phyloP scores from a whole-genome alignment of 2,888 invertebrate species.

The Microplitis manilae region DNA sequence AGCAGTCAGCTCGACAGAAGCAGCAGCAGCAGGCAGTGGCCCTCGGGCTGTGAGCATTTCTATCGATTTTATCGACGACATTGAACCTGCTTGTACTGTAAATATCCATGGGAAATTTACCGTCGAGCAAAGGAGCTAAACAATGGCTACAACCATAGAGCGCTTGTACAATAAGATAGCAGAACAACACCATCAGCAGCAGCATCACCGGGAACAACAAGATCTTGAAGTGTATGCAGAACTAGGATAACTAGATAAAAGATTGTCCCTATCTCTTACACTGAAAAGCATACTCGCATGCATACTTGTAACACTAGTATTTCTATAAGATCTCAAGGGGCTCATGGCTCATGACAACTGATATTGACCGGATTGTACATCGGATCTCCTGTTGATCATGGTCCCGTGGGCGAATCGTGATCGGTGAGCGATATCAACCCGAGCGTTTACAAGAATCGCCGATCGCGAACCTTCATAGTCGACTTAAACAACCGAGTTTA shows the following conservation, averaged over 20 bases:
- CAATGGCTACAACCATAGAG: conserved; percentile 25
- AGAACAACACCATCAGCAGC: not conserved
- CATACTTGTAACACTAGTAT: not conserved
- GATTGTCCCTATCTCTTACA: not conserved
- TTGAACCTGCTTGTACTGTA: conserved; percentile 31
- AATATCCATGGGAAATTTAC: conserved; percentile 30
- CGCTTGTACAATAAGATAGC: not conserved
- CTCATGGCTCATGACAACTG: conserved; percentile 41
- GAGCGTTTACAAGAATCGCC: conserved; percentile 53
- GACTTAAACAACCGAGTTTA: not conserved
- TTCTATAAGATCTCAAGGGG: not conserved
- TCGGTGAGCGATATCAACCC: conserved; percentile 51
- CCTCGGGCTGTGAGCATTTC: conserved; percentile 36
- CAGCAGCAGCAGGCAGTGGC: conserved; percentile 23
- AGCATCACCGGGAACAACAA: not conserved
- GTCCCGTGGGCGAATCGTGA: conserved; percentile 54
- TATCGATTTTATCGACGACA: conserved; percentile 42
- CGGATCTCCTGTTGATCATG: conserved; percentile 31
- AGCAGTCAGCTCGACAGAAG: conserved; percentile 16
- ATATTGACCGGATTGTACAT: conserved; percentile 36
- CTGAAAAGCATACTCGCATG: not conserved
- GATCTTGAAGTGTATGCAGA: not conserved
- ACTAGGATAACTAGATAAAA: not conserved
- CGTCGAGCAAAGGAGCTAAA: not conserved
- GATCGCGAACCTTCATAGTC: conserved; percentile 14